Evolutionary conservation across 2,113 vertebrate genomes (phyloP).

Genomic region (Notiomystis cincta): DNA sequence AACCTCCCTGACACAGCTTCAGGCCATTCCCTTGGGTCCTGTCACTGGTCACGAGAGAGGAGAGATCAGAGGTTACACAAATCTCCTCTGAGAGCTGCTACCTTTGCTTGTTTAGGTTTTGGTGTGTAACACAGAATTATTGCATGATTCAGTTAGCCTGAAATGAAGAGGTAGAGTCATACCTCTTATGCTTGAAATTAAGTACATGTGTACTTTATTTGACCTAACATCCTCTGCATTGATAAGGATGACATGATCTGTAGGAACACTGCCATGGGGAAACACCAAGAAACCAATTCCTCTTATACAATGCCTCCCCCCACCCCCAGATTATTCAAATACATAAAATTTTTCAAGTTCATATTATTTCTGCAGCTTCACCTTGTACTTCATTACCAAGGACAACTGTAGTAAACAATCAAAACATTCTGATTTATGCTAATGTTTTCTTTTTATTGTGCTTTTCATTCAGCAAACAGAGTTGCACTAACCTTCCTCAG

Average conservation of each 20-base stretch:
- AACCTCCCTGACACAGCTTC: not conserved
- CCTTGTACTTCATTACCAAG: not conserved
- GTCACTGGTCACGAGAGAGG: rapidly evolving
- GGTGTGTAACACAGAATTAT: not conserved
- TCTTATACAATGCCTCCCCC: not conserved
- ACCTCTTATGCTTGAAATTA: not conserved
- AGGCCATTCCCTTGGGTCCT: not conserved
- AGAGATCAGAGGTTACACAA: not conserved
- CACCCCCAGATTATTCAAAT: not conserved
- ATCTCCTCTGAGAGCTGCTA: not conserved
- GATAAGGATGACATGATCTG: not conserved
- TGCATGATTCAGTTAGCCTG: not conserved
- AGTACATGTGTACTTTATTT: not conserved
- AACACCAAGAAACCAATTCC: not conserved
- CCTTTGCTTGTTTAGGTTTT: not conserved
- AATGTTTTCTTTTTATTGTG: not conserved
- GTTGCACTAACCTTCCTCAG: slow-evolving; percentile 9
- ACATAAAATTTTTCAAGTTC: not conserved
- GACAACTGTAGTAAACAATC: not conserved
- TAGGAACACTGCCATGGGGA: not conserved
- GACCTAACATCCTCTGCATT: not conserved
- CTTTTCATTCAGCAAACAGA: slow-evolving; percentile 3
- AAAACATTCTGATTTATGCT: not conserved
- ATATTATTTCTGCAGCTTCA: not conserved
- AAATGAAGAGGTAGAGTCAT: not conserved